Evolutionary conservation across 1,140 invertebrate species (phyloP).

Genomic region (Neodiprion fabricii): DNA sequence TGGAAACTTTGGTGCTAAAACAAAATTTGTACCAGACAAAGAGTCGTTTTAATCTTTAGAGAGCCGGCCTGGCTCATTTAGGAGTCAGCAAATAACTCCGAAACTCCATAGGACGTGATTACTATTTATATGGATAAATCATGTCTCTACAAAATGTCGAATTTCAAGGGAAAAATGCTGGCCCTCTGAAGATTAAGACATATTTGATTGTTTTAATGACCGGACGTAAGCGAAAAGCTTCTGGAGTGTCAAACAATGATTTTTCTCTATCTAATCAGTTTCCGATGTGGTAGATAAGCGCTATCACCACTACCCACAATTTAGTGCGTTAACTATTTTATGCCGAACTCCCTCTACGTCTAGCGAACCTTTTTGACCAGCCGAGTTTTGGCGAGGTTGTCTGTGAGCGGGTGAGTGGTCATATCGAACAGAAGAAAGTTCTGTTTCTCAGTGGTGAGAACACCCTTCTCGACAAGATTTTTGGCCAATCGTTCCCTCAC

Average conservation of each 20-base stretch:
- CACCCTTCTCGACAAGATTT: slow-evolving; percentile 99
- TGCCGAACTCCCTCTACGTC: slow-evolving; percentile 24
- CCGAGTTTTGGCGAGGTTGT: slow-evolving; percentile 94
- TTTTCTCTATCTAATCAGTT: background rate
- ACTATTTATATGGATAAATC: too few relatives aligned
- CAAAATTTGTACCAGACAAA: too few relatives aligned
- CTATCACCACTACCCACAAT: background rate
- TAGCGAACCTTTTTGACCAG: slow-evolving; percentile 90
- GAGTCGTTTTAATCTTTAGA: too few relatives aligned
- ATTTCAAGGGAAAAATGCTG: too few relatives aligned
- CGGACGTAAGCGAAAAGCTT: too few relatives aligned
- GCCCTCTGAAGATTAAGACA: too few relatives aligned
- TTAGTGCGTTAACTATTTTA: background rate
- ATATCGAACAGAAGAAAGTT: slow-evolving; percentile 99
- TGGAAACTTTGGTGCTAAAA: too few relatives aligned
- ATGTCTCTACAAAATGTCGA: too few relatives aligned
- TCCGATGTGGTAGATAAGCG: background rate
- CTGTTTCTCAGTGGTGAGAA: slow-evolving; percentile 99
- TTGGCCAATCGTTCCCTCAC: slow-evolving; percentile 98
- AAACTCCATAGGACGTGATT: too few relatives aligned
- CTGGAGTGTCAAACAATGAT: background rate
- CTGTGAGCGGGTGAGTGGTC: slow-evolving; percentile 99
- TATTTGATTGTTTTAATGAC: too few relatives aligned
- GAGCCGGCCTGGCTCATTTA: too few relatives aligned
- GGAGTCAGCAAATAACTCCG: too few relatives aligned